Conservation (phyloP, 2,797 vertebrate species). For the Sphenopsis melanotis region DNA sequence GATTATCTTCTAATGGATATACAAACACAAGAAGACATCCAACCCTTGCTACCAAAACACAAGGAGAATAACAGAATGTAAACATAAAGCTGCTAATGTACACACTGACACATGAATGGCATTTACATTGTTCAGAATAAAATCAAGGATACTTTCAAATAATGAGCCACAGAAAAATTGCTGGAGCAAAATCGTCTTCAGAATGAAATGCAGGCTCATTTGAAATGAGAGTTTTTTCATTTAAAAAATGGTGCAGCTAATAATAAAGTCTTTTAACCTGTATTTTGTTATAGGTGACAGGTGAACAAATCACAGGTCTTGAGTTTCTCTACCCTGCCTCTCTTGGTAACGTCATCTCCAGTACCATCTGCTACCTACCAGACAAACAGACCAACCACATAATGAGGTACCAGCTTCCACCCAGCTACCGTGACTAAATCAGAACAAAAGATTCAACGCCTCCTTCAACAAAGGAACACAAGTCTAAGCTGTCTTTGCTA, state of each 20-base stretch:
- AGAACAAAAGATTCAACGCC: slow-evolving; percentile 84
- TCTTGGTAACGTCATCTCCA: slow-evolving; percentile 74
- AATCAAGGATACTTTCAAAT: slow-evolving; percentile 46
- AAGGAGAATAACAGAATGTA: slow-evolving; percentile 71
- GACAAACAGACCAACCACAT: slow-evolving; percentile 77
- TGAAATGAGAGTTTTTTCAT: slow-evolving; percentile 13
- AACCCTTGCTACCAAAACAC: slow-evolving; percentile 69
- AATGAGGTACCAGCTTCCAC: slow-evolving; percentile 81
- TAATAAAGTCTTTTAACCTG: slow-evolving; percentile 69
- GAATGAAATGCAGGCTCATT: background rate
- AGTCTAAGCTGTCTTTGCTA: slow-evolving; percentile 75
- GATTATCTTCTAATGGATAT: slow-evolving; percentile 62
- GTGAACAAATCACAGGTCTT: slow-evolving; percentile 80
- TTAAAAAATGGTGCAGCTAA: slow-evolving; percentile 30
- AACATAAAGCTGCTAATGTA: slow-evolving; percentile 69
- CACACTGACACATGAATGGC: slow-evolving; percentile 74
- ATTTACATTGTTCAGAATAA: slow-evolving; percentile 69
- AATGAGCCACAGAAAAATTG: slow-evolving; percentile 42
- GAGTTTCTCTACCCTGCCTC: slow-evolving; percentile 75
- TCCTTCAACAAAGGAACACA: slow-evolving; percentile 79
- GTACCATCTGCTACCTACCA: slow-evolving; percentile 81
- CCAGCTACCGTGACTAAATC: slow-evolving; percentile 82
- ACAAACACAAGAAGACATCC: slow-evolving; percentile 47
- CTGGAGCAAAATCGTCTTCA: background rate
- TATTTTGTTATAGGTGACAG: slow-evolving; percentile 80